Percentiles rank a stretch among this genome's conserved stretches.
Evolutionary conservation across 2,888 invertebrate species (phyloP).

Genomic region (Dinocampus coccinellae): DNA sequence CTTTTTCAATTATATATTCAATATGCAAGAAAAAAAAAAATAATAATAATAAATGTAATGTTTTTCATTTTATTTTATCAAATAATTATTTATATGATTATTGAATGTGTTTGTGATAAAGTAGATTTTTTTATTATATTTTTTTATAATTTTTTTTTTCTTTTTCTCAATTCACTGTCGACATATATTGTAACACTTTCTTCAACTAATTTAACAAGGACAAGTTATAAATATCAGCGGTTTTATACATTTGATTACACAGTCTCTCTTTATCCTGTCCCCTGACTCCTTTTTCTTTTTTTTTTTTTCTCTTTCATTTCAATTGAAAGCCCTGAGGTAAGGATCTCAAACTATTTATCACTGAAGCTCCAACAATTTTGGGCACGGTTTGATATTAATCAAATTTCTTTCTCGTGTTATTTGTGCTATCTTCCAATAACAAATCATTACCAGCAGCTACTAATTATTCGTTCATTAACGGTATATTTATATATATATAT

Average conservation of each 20-base stretch:
- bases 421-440: constrained; percentile 8
- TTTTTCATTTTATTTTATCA: not conserved
- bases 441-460: constrained; percentile 36
- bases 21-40: not conserved
- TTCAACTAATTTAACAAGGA: not conserved
- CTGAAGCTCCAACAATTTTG: constrained; percentile 16
- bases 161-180: not conserved
- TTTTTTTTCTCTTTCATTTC: not conserved
- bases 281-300: not conserved
- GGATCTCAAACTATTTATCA: constrained; percentile 11
- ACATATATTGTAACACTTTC: not conserved
- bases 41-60: not conserved
- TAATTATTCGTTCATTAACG: constrained; percentile 57
- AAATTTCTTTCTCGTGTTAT: constrained; percentile 25
- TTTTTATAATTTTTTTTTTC: not conserved
- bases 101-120: not conserved
- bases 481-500: constrained; percentile 10
- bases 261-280: not conserved
- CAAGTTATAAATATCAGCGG: not conserved
- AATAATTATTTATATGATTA: not conserved
- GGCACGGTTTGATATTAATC: constrained; percentile 31
- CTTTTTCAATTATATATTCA: not conserved
- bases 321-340: not conserved
- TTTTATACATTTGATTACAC: not conserved
- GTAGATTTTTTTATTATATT: not conserved